These are phyloP conservation scores for Camponotus fellah DNA, from an alignment of 2,888 invertebrate species.

Conservation along the genomic window DNA sequence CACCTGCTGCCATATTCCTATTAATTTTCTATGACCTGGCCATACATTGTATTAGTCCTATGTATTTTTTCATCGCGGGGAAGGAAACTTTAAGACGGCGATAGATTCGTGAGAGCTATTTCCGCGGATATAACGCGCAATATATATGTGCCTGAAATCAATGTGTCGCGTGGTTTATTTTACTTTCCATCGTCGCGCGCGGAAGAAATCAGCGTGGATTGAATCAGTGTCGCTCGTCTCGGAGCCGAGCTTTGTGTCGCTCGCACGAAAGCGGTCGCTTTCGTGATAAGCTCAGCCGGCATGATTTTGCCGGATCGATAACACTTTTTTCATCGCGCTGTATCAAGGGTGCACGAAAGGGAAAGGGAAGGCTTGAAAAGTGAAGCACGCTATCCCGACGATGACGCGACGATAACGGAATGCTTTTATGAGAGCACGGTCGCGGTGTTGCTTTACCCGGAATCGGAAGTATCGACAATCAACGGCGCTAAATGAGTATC, in stretches of 20 bases:
- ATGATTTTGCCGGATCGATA: conserved; percentile 56
- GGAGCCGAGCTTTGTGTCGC: conserved; percentile 23
- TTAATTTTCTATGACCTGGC: not conserved
- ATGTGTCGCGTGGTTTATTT: conserved; percentile 60
- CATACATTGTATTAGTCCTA: not conserved
- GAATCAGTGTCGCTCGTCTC: conserved; percentile 25
- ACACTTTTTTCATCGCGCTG: conserved; percentile 34
- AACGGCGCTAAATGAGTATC: not conserved
- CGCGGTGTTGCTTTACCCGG: not conserved
- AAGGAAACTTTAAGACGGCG: not conserved
- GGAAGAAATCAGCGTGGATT: conserved; percentile 27
- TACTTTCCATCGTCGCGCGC: conserved; percentile 56
- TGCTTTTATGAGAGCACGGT: not conserved
- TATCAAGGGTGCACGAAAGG: conserved; percentile 57
- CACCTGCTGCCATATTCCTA: not conserved
- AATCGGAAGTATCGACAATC: not conserved
- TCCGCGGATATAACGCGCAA: conserved; percentile 37
- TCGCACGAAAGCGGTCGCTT: conserved; percentile 36
- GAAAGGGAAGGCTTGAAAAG: conserved; percentile 50
- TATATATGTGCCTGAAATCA: conserved; percentile 45
- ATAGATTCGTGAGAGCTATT: conserved; percentile 53
- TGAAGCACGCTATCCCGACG: conserved; percentile 29
- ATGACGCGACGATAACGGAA: not conserved
- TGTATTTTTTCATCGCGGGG: conserved; percentile 4
- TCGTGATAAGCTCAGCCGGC: conserved; percentile 19